Conservation (phyloP, 2,888 invertebrate genomes). For the Sinelater perroti region DNA sequence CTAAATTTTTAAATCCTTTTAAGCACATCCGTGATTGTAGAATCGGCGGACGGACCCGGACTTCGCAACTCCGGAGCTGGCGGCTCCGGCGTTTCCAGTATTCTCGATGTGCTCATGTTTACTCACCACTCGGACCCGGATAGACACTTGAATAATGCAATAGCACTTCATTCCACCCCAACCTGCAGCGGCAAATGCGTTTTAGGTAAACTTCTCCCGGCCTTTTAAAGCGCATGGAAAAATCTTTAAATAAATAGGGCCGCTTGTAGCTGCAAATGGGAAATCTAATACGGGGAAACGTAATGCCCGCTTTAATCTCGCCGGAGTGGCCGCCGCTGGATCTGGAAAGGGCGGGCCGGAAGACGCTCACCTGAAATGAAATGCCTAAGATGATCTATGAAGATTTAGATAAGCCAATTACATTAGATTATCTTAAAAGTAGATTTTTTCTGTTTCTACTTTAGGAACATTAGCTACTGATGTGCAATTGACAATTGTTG, state of each 20-base stretch:
- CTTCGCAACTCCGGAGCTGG: conserved; percentile 29
- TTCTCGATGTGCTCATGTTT: conserved; percentile 47
- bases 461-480: too few relatives aligned
- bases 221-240: conserved; percentile 24
- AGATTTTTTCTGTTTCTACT: too few relatives aligned
- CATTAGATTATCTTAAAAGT: too few relatives aligned
- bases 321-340: too few relatives aligned
- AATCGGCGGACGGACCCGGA: conserved; percentile 27
- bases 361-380: too few relatives aligned
- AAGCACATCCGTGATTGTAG: conserved; percentile 43
- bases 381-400: too few relatives aligned
- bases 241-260: conserved; percentile 22
- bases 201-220: conserved; percentile 23
- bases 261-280: conserved; percentile 1
- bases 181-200: conserved; percentile 42
- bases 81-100: conserved; percentile 37
- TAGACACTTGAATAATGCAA: conserved; percentile 52
- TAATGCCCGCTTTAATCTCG: too few relatives aligned
- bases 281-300: too few relatives aligned
- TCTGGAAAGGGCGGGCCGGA: too few relatives aligned
- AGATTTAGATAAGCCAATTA: too few relatives aligned
- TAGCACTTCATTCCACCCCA: conserved; percentile 46
- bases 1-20: conserved; percentile 52
- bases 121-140: conserved; percentile 45
- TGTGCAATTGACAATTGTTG: too few relatives aligned